phyloP scores from a whole-genome alignment of 2,888 invertebrate species.

The Leptinotarsa rubiginosa region DNA sequence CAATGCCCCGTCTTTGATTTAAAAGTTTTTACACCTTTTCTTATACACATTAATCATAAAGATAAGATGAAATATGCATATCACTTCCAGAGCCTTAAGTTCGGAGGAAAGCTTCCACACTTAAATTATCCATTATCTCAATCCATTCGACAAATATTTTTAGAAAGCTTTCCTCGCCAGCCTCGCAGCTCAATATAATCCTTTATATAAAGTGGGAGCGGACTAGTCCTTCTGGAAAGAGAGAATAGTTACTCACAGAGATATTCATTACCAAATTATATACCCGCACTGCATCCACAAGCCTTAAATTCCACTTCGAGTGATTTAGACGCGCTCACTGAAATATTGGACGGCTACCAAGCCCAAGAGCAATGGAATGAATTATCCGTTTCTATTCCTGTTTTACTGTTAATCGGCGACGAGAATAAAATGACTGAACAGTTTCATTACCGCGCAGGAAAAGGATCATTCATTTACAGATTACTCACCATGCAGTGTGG shows the following conservation, averaged over 20 bases:
- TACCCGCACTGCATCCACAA: slow-evolving; percentile 33
- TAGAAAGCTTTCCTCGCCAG: slow-evolving; percentile 16
- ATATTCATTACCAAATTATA: slow-evolving; percentile 38
- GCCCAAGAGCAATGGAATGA: slow-evolving; percentile 18
- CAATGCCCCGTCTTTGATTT: neutral
- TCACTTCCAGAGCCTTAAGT: neutral
- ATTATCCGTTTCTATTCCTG: neutral
- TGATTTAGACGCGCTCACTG: slow-evolving; percentile 32
- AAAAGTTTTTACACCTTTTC: slow-evolving; percentile 2
- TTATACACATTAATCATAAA: neutral
- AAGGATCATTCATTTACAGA: no score
- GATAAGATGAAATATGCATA: slow-evolving; percentile 11
- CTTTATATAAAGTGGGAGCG: slow-evolving; percentile 11
- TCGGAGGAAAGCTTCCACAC: slow-evolving; percentile 3
- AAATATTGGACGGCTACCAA: slow-evolving; percentile 37
- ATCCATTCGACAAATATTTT: slow-evolving; percentile 16
- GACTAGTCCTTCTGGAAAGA: slow-evolving; percentile 3
- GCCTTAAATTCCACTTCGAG: slow-evolving; percentile 27
- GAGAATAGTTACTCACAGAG: slow-evolving; percentile 25
- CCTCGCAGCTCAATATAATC: slow-evolving; percentile 2
- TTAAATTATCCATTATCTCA: slow-evolving; percentile 18
- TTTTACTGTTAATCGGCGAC: neutral
- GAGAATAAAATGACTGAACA: neutral
- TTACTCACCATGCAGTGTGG: no score
- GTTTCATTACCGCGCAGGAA: no score